A percentile compares a stretch with the other conserved stretches of the same genome.
These are phyloP conservation scores for Pentalonia nigronervosa DNA, from an alignment of 1,140 invertebrate species.

Conservation along the genomic window DNA sequence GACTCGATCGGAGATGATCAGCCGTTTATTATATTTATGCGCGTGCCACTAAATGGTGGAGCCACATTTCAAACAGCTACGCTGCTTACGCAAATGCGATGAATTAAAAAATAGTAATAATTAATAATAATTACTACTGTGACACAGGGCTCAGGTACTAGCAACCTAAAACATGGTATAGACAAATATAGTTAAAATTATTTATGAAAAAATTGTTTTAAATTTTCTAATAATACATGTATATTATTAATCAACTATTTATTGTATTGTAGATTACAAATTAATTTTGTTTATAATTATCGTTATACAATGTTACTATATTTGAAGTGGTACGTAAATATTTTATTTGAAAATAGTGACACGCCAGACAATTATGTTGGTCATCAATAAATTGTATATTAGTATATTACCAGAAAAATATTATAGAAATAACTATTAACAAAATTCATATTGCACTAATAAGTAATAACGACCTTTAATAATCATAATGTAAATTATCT, in stretches of 20 bases:
- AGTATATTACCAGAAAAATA: not conserved
- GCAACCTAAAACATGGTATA: not conserved
- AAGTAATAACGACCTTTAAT: not conserved
- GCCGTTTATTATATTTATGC: not conserved
- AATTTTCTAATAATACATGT: not conserved
- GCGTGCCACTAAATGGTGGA: too few relatives aligned
- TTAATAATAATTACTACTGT: not conserved
- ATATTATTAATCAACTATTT: not conserved
- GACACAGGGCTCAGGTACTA: not conserved
- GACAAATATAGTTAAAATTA: not conserved
- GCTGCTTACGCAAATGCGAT: not conserved
- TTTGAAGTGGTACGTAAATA: not conserved
- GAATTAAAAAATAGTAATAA: not conserved
- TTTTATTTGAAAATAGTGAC: not conserved
- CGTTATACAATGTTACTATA: not conserved
- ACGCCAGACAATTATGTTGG: not conserved
- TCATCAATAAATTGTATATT: not conserved
- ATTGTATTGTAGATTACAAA: not conserved
- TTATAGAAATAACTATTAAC: not conserved
- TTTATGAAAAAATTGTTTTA: not conserved
- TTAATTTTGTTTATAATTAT: not conserved
- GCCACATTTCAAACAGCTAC: not conserved
- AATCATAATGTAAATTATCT: not conserved
- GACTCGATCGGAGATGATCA: not conserved
- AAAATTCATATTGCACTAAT: not conserved